These are phyloP conservation scores for Morinoia aosen DNA, from an alignment of 2,888 invertebrate species.

Conservation along the genomic window DNA sequence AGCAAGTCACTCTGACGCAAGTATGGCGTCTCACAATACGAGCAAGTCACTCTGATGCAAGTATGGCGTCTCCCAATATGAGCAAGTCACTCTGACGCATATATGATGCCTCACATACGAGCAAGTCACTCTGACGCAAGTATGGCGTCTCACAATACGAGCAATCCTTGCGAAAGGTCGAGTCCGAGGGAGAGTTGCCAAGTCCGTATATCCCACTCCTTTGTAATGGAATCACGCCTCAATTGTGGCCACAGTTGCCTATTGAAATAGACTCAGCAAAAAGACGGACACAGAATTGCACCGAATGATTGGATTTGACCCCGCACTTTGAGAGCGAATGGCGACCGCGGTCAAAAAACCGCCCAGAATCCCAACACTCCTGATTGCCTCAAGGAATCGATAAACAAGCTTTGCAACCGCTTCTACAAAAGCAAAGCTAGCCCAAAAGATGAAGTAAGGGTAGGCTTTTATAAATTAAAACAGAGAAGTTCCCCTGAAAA, in stretches of 20 bases:
- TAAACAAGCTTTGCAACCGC: constrained; percentile 37
- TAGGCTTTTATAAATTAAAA: not conserved
- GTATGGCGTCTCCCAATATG: not conserved
- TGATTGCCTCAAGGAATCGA: constrained; percentile 49
- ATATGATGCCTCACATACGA: too few relatives aligned
- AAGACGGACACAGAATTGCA: constrained; percentile 45
- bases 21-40: constrained; percentile 2
- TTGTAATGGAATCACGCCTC: constrained; percentile 45
- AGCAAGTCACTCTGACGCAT: too few relatives aligned
- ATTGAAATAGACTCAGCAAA: constrained; percentile 47
- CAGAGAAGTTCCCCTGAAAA: not conserved
- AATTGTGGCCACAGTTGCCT: constrained; percentile 52
- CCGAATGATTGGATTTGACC: constrained; percentile 52
- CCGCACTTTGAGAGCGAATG: constrained; percentile 35
- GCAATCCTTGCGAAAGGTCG: not conserved
- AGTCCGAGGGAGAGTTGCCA: not conserved
- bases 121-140: not conserved
- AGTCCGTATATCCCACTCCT: constrained; percentile 14
- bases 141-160: constrained; percentile 9
- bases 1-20: not conserved
- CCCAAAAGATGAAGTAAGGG: not conserved
- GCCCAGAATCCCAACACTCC: constrained; percentile 38
- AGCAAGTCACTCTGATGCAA: not conserved
- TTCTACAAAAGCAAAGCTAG: not conserved
- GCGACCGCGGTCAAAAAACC: constrained; percentile 40